Evolutionary conservation across 2,888 invertebrate genomes (phyloP), one percentile per base, ranked within the genome.

Genomic region (Apamea epomidion): DNA sequence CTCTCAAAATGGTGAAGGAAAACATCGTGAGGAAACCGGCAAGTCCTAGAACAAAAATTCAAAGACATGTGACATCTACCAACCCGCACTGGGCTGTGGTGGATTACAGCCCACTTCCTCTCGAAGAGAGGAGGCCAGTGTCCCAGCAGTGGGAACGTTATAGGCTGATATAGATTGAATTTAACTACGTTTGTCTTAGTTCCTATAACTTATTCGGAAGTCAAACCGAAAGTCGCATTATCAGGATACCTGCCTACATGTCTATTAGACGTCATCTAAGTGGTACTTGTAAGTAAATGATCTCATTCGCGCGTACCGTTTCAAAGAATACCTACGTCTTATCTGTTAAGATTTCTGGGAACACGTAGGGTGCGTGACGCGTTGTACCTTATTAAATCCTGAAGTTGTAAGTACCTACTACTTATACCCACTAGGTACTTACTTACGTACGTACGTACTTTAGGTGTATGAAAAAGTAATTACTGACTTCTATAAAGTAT

Each of bases 211-310:
- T 18, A 54, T 48, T 74, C 5, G 14, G 68, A 54, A 82, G 29
- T 29, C 18, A 68, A 70, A 65, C 75, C 32, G 67, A 62, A 54
- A 72, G 25, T 16, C 8, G 14, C n/a, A 81, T 51, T 73, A 74
- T n/a, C 68, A 71, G 70, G 71, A 76, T 86, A 83, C 83, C 86
- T 32, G 80, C 60, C 83, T 76, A 76, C 83, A 86, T 67, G 65
- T 75, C 71, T 76, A 64, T 79, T 68, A 75, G 25, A 71, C 21
- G 65, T 72, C 75, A 83, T 74, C 74, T 74, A 83, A 86, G 87
- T 81, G 75, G 67, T 78, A 78, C 78, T 84, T 81, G 76, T 82
- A 73, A 88, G 82, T 85, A 86, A 88, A 89, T 76, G 85, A 83
- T 87, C 80, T 82, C 73, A 74, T 80, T 80, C 77, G 25, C 80